A percentile compares a stretch with the other conserved stretches of the same genome.
Evolutionary conservation across 2,113 vertebrate genomes (phyloP).

Genomic region (Ascaphus truei): DNA sequence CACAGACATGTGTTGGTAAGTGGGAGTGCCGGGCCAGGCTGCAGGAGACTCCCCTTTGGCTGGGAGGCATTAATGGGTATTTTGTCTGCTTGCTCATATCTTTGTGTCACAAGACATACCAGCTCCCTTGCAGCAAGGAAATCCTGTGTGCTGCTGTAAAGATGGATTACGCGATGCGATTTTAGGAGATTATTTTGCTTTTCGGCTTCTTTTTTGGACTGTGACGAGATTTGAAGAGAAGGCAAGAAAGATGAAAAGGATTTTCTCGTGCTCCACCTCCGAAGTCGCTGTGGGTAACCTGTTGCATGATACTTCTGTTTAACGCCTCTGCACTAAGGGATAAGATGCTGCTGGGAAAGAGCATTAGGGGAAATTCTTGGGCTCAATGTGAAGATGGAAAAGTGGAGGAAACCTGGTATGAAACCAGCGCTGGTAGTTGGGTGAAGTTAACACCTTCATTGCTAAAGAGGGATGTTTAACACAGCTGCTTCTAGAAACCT

Average conservation of each 20-base stretch:
- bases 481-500: no score
- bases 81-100: neutral
- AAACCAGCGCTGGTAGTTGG: neutral
- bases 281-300: constrained; percentile 59
- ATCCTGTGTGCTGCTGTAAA: neutral
- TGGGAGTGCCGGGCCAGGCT: no score
- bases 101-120: neutral
- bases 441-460: neutral
- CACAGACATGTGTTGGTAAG: no score
- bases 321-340: neutral
- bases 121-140: neutral
- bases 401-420: no score
- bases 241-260: constrained; percentile 53
- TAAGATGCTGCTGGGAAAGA: neutral
- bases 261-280: constrained; percentile 68
- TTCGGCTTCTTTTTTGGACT: neutral
- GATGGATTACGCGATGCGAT: neutral
- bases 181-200: neutral
- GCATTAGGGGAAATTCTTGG: neutral
- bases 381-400: neutral
- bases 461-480: neutral
- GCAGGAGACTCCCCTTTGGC: neutral
- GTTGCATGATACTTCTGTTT: neutral
- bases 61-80: neutral
- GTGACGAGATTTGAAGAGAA: neutral